Base-by-base conservation (phyloP, 2,113 vertebrate species). In the Ammodytes marinus region DNA sequence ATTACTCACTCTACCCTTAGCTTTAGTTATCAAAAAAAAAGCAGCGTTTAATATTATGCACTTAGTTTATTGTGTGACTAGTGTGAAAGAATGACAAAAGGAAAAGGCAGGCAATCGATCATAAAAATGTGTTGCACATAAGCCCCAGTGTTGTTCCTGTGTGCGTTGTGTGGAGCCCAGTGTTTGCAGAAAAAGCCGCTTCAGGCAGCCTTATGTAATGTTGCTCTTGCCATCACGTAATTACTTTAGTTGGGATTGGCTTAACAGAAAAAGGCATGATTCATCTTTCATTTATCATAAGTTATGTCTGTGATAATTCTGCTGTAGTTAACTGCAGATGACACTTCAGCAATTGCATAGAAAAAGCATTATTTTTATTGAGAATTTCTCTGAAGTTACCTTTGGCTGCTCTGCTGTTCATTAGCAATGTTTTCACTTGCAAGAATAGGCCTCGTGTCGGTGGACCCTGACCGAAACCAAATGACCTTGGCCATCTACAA, bases 401-500 rank as follows among this genome's bases (percentile, higher is more conserved):
- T 89, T 91, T 92, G 93, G 91, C 85, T 86, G 87, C 78, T 74
- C 19, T 69, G 86, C 74, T 80, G 64, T 93, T 92, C 90, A 93
- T 94, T 95, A 90, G 88, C 77, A 87, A 74, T 59, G 83, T 93
- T 92, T 93, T 91, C 79, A 88, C 84, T 94, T 75, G 73, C 80
- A 81, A 90, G 92, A 93, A 91, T 91, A 86, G 69, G 79, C 91
- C 72, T 80, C 69, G 59, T 84, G 66, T 89, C 5, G 11, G 82
- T 90, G 87, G 92, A 94, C 81, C 71, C 66, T 72, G 85, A 94
- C 93, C 94, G 91, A 91, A 95, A 88, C 91, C 91, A 94, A 94
- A 90, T 93, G 93, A 94, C 93, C 91, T 92, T 91, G 93, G 93
- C 91, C 92, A 85, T 92, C 88, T 83, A 91, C 90, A 90, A 94